Conservation (phyloP, 2,113 vertebrate species). For the Brevimyrus niger region DNA sequence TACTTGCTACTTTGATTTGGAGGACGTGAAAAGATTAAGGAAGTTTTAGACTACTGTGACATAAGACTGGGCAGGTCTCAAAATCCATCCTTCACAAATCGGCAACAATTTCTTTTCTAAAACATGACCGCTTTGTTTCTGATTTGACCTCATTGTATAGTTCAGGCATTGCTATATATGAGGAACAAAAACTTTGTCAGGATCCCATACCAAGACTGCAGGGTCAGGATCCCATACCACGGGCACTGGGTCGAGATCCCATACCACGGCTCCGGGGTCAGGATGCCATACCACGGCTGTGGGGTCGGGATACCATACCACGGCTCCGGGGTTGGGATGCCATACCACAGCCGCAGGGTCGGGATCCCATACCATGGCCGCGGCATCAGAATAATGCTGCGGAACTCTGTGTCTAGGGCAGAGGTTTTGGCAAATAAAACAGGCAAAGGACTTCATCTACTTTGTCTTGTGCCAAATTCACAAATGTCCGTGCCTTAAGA, state of each 20-base stretch:
- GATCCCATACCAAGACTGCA: neutral
- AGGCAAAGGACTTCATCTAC: neutral
- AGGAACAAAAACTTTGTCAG: neutral
- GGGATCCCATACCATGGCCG: neutral
- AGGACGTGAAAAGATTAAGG: neutral
- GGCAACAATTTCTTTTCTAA: neutral
- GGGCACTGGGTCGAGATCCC: too few relatives aligned
- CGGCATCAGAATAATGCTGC: neutral
- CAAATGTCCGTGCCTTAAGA: neutral
- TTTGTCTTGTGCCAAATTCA: neutral
- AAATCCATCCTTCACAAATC: neutral
- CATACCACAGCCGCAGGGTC: neutral
- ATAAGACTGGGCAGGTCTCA: neutral
- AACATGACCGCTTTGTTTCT: neutral
- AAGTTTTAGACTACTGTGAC: neutral
- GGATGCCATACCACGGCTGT: too few relatives aligned
- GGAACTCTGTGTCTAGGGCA: neutral
- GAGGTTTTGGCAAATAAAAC: neutral
- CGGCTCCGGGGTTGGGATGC: neutral
- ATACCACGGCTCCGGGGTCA: too few relatives aligned
- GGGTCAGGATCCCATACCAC: too few relatives aligned
- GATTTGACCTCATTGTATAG: neutral
- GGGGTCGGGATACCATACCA: too few relatives aligned
- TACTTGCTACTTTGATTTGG: neutral
- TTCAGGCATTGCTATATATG: neutral